Evolutionary conservation across 2,888 invertebrate genomes (phyloP).

Genomic region (Diogma glabrata): DNA sequence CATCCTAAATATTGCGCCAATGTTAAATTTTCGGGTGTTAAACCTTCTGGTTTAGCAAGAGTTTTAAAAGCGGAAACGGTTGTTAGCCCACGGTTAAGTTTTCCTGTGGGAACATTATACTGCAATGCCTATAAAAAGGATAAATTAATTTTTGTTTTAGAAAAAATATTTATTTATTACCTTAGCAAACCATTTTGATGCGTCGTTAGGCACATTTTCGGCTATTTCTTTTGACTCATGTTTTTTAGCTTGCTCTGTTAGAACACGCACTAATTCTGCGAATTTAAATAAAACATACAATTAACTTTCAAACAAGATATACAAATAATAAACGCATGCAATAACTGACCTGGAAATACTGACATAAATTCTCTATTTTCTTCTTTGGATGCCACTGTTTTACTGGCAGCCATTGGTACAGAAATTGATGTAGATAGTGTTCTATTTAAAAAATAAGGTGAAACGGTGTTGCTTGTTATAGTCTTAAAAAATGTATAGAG

Average conservation of each 20-base stretch:
- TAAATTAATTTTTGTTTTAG: too few relatives aligned
- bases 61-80: constrained; percentile 65
- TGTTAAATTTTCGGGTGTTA: constrained; percentile 65
- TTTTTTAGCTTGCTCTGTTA: constrained; percentile 64
- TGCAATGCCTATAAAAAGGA: too few relatives aligned
- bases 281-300: too few relatives aligned
- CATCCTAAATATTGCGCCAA: constrained; percentile 80
- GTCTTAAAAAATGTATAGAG: too few relatives aligned
- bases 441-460: too few relatives aligned
- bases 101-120: constrained; percentile 87
- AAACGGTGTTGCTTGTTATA: too few relatives aligned
- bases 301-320: too few relatives aligned
- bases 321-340: too few relatives aligned
- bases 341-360: constrained; percentile 73
- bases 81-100: constrained; percentile 68
- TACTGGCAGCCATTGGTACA: constrained; percentile 41
- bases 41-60: constrained; percentile 50
- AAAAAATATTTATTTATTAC: too few relatives aligned
- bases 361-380: constrained; percentile 82
- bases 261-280: constrained; percentile 73
- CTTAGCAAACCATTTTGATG: constrained; percentile 70
- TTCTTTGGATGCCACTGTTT: constrained; percentile 60
- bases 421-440: constrained; percentile 33
- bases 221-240: constrained; percentile 63
- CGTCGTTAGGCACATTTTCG: too few relatives aligned